These are phyloP conservation scores for western clawed frog (Xenopus tropicalis) DNA, from an alignment of 2,113 vertebrate genomes.

Conservation along the genomic window DNA sequence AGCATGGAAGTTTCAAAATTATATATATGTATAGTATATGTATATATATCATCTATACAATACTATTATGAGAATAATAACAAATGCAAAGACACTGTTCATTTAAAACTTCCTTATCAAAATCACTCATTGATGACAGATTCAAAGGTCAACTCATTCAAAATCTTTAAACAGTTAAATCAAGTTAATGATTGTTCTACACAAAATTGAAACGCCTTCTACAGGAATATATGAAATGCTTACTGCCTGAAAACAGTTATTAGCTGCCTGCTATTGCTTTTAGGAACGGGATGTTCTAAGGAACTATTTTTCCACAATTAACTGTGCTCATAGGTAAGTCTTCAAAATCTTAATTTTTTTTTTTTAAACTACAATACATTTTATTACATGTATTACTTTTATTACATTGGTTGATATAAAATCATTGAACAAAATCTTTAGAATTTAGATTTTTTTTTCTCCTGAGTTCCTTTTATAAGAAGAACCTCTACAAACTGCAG, in stretches of 20 bases:
- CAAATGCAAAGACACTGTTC: neutral
- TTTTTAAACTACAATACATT: too few species aligned
- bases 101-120: conserved; percentile 21
- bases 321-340: neutral
- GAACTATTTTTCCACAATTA: neutral
- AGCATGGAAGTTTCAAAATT: too few species aligned
- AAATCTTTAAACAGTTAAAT: conserved; percentile 27
- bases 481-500: too few species aligned
- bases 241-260: neutral
- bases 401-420: too few species aligned
- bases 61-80: neutral
- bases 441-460: too few species aligned
- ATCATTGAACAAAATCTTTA: too few species aligned
- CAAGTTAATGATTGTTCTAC: conserved; percentile 34
- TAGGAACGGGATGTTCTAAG: neutral
- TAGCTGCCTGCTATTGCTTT: neutral
- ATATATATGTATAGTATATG: too few species aligned
- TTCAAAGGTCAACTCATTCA: conserved; percentile 23
- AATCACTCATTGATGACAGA: conserved; percentile 15
- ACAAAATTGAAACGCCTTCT: conserved; percentile 3
- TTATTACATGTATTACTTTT: too few species aligned
- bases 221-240: neutral
- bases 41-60: too few species aligned
- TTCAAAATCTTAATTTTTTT: too few species aligned
- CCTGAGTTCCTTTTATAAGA: too few species aligned